Percentiles rank a stretch among this genome's conserved stretches.
Evolutionary conservation across 2,888 invertebrate species (phyloP).

Genomic region (Copidosoma aretas): DNA sequence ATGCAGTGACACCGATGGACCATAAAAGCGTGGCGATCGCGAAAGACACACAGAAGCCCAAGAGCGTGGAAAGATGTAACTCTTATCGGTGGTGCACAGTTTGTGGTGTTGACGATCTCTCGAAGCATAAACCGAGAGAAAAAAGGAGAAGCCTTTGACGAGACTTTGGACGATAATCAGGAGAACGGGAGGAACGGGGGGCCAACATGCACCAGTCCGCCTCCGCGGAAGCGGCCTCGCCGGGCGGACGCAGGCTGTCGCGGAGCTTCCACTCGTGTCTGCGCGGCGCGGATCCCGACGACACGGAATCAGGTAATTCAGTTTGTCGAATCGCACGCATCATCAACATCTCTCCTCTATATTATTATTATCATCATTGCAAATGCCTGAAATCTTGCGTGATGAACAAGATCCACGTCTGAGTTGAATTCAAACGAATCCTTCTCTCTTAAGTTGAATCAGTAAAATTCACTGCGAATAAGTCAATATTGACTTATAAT

Average conservation of each 20-base stretch:
- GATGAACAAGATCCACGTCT: too few species aligned
- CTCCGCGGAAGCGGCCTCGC: constrained; percentile 58
- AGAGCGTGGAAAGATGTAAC: background rate
- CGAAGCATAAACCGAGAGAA: background rate
- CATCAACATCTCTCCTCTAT: background rate
- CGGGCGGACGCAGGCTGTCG: constrained; percentile 66
- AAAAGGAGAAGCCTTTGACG: too few species aligned
- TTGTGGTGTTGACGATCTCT: too few species aligned
- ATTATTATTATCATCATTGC: background rate
- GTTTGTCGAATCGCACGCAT: background rate
- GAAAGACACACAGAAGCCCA: too few species aligned
- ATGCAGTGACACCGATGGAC: constrained; percentile 1
- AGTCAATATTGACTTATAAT: too few species aligned
- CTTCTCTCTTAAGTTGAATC: too few species aligned
- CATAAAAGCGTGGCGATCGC: constrained; percentile 3
- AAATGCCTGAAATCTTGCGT: background rate
- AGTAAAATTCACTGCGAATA: too few species aligned
- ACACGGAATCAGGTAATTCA: constrained; percentile 61
- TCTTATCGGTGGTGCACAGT: too few species aligned
- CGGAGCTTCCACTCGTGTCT: constrained; percentile 75
- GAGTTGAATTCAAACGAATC: too few species aligned
- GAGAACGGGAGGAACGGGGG: background rate
- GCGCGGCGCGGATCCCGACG: constrained; percentile 65
- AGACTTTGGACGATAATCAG: too few species aligned
- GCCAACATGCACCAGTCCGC: constrained; percentile 50